phyloP scores from a whole-genome alignment of 92 coral and sea anemone species.

The Parazoanthus atlanticus region DNA sequence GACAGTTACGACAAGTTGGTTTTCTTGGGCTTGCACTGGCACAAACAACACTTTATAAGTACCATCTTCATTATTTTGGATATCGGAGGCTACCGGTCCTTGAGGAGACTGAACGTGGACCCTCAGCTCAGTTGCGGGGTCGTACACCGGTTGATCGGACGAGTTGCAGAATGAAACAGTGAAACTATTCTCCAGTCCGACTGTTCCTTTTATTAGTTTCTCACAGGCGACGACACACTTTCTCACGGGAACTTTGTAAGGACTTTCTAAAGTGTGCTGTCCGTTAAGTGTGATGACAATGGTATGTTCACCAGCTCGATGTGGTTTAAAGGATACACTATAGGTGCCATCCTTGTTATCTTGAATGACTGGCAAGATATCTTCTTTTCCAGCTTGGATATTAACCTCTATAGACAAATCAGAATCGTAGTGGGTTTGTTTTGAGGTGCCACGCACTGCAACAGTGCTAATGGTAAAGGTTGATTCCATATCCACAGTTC shows the following conservation, averaged over 20 bases:
- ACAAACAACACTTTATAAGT: constrained; percentile 22
- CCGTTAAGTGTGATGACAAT: constrained; percentile 21
- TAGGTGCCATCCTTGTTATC: constrained; percentile 30
- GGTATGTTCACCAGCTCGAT: constrained; percentile 7
- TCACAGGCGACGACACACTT: constrained; percentile 30
- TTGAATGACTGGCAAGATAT: constrained; percentile 1
- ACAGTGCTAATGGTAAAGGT: constrained; percentile 30
- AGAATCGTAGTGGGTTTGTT: constrained; percentile 29
- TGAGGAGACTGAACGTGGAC: constrained; percentile 12
- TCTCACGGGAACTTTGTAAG: constrained; percentile 34
- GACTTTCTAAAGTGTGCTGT: constrained; percentile 31
- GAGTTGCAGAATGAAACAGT: constrained; percentile 8
- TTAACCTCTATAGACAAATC: constrained; percentile 15
- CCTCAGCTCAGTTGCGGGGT: constrained; percentile 9
- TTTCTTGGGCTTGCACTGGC: constrained; percentile 24
- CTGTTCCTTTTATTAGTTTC: constrained; percentile 33
- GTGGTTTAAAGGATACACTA: constrained; percentile 11
- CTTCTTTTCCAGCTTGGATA: neutral
- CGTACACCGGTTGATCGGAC: constrained; percentile 2
- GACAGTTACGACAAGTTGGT: constrained; percentile 23
- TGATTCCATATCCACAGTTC: constrained; percentile 30
- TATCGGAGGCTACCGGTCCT: neutral
- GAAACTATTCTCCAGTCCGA: constrained; percentile 40
- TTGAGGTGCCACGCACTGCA: constrained; percentile 37
- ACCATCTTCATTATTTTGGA: constrained; percentile 28